phyloP scores from a whole-genome alignment of 2,888 invertebrate species.

The Nephrocerus scutellatus region DNA sequence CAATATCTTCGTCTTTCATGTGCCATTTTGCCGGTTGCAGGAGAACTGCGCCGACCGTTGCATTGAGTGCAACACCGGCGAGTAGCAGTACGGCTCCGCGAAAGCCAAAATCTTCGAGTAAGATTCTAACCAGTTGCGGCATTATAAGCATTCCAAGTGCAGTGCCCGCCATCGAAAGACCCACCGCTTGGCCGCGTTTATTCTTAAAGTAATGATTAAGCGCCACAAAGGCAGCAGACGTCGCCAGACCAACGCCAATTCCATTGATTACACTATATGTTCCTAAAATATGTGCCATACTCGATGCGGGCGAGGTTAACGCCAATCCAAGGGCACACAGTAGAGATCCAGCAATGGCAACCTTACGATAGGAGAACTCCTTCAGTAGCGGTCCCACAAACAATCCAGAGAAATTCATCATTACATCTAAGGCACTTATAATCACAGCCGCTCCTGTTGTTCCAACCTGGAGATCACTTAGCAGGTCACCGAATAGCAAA shows the following conservation, averaged over 20 bases:
- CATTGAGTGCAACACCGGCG: conserved; percentile 61
- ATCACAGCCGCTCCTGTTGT: conserved; percentile 70
- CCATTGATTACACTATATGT: conserved; percentile 72
- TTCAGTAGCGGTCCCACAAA: conserved; percentile 70
- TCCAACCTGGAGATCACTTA: conserved; percentile 61
- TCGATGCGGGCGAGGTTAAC: conserved; percentile 61
- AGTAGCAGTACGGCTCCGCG: conserved; percentile 62
- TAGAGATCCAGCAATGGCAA: conserved; percentile 59
- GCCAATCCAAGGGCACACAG: conserved; percentile 62
- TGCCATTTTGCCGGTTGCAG: conserved; percentile 68
- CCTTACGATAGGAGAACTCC: conserved; percentile 67
- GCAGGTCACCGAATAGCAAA: conserved; percentile 66
- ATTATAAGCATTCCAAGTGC: conserved; percentile 72
- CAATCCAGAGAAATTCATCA: conserved; percentile 71
- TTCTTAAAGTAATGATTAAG: conserved; percentile 70
- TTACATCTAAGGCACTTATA: conserved; percentile 67
- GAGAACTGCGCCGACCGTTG: conserved; percentile 59
- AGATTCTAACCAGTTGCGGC: conserved; percentile 64
- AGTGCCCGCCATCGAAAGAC: conserved; percentile 72
- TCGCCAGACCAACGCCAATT: conserved; percentile 69
- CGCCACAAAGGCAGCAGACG: conserved; percentile 71
- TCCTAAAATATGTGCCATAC: conserved; percentile 63
- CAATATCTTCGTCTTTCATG: conserved; percentile 50
- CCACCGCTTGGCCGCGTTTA: conserved; percentile 72
- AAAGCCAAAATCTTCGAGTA: conserved; percentile 59